These are phyloP conservation scores for Noctuana brunneofusca DNA, from an alignment of 2,888 invertebrate species.

Conservation along the genomic window DNA sequence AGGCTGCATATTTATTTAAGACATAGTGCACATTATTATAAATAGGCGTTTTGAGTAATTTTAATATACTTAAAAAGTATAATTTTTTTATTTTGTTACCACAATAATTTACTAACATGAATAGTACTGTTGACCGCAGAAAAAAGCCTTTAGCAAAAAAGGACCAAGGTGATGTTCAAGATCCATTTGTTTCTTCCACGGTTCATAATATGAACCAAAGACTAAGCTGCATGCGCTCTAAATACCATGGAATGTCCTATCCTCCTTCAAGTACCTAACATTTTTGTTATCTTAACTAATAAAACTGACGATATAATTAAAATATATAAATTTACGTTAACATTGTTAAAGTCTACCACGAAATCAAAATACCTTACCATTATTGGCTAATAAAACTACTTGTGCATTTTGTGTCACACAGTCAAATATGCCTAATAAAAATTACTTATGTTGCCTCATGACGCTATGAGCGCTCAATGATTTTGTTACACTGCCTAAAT, in stretches of 20 bases:
- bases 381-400: neutral
- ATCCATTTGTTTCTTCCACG: conserved; percentile 69
- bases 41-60: neutral
- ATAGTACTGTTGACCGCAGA: conserved; percentile 45
- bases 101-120: conserved; percentile 48
- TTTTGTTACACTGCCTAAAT: too few relatives aligned
- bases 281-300: conserved; percentile 40
- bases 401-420: neutral
- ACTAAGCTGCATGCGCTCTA: conserved; percentile 53
- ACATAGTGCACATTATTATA: neutral
- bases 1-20: too few relatives aligned
- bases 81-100: conserved; percentile 15
- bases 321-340: neutral
- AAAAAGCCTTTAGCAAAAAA: conserved; percentile 40
- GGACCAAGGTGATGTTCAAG: conserved; percentile 72
- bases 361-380: neutral
- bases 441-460: too few relatives aligned
- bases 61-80: neutral
- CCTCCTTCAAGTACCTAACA: conserved; percentile 64
- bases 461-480: too few relatives aligned
- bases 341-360: neutral
- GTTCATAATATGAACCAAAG: conserved; percentile 58
- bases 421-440: too few relatives aligned
- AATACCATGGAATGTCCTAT: conserved; percentile 59
- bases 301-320: neutral